A percentile compares a stretch with the other conserved stretches of the same genome.
Evolutionary conservation across 2,797 vertebrate genomes (phyloP).

Genomic region (Kryptopterus vitreolus): DNA sequence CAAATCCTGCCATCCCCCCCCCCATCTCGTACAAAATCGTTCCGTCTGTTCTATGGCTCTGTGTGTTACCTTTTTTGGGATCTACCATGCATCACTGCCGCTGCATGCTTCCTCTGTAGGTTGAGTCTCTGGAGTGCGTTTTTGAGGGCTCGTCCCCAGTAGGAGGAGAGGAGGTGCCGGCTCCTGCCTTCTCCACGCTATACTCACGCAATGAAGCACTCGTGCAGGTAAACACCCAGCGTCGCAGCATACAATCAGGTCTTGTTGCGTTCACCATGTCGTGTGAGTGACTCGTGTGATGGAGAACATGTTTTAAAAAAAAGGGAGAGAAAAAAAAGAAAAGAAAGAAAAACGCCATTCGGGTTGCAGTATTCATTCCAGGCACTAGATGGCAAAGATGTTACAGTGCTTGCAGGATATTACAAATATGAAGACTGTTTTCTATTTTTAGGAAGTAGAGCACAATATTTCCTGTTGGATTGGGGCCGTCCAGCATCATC

Average conservation of each 20-base stretch:
- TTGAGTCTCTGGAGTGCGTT: slow-evolving; percentile 74
- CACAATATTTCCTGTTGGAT: neutral
- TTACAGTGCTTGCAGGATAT: slow-evolving; percentile 32
- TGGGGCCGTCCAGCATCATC: neutral
- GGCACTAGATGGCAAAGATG: slow-evolving; percentile 57
- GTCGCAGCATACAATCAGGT: neutral
- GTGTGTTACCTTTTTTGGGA: slow-evolving; percentile 21
- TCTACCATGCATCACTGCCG: slow-evolving; percentile 30
- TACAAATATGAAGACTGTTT: neutral
- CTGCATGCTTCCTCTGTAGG: slow-evolving; percentile 64
- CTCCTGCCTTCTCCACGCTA: slow-evolving; percentile 73
- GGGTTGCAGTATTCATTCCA: slow-evolving; percentile 46
- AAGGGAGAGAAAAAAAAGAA: neutral
- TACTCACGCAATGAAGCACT: slow-evolving; percentile 73
- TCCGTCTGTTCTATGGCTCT: slow-evolving; percentile 34
- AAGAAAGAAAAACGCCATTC: no score
- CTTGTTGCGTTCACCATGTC: neutral
- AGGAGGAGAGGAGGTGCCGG: slow-evolving; percentile 69
- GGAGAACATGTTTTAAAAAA: neutral
- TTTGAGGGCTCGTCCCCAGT: slow-evolving; percentile 72
- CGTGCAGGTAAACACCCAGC: slow-evolving; percentile 72
- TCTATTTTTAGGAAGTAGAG: neutral
- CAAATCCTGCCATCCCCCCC: neutral
- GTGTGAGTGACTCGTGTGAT: neutral
- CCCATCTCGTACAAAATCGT: neutral